phyloP scores from a whole-genome alignment of 2,113 vertebrate species.

The Charadrius vociferus region DNA sequence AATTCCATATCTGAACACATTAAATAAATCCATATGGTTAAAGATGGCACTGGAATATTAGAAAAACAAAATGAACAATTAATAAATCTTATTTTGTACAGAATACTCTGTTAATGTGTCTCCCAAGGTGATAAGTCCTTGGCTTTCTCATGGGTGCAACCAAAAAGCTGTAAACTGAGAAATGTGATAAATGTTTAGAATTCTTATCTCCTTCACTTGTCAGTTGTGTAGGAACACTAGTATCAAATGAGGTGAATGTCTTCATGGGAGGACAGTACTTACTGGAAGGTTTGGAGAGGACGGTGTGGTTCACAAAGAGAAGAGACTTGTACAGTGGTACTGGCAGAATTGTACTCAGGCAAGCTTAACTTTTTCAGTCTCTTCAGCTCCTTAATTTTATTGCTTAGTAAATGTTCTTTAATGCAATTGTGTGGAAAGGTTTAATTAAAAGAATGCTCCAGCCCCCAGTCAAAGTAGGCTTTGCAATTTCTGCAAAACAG shows the following conservation, averaged over 20 bases:
- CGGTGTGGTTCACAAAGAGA: neutral
- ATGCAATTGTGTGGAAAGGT: neutral
- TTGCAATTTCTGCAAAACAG: neutral
- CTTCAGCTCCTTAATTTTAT: neutral
- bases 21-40: neutral
- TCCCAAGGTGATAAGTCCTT: neutral
- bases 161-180: neutral
- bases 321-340: neutral
- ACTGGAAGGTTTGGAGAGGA: neutral
- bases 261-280: neutral
- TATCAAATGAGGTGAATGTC: neutral
- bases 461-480: neutral
- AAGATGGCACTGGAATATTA: neutral
- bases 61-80: neutral
- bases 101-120: neutral
- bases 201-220: neutral
- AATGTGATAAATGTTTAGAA: neutral
- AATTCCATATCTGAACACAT: neutral
- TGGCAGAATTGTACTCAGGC: neutral
- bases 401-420: neutral
- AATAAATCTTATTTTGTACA: neutral
- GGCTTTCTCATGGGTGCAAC: neutral
- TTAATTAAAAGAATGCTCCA: neutral
- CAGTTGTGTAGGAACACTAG: accelerated
- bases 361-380: neutral